These are phyloP conservation scores for Triplophysa yarkandensis DNA, from an alignment of 2,797 vertebrate genomes.

Conservation along the genomic window DNA sequence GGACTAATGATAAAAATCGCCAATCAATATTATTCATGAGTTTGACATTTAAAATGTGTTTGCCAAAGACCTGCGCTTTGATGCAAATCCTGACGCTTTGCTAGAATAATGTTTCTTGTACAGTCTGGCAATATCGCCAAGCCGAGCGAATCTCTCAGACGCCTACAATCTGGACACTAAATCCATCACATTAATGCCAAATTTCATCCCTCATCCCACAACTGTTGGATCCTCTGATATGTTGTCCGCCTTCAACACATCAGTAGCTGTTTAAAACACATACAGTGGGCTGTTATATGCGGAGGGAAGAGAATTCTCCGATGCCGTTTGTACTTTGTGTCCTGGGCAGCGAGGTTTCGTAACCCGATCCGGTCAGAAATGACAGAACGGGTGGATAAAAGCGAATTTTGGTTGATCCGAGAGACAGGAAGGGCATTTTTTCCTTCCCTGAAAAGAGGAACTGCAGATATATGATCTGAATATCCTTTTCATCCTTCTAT, in stretches of 20 bases:
- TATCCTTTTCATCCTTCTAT: conserved; percentile 70
- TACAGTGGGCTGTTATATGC: conserved; percentile 71
- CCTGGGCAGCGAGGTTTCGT: conserved; percentile 63
- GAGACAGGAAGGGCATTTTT: conserved; percentile 65
- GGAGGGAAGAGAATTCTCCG: conserved; percentile 64
- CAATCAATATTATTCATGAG: conserved; percentile 43
- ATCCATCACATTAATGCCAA: conserved; percentile 12
- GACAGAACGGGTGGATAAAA: conserved; percentile 61
- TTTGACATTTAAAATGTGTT: conserved; percentile 40
- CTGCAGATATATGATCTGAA: conserved; percentile 74
- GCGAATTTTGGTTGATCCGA: conserved; percentile 70
- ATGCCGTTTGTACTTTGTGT: conserved; percentile 51
- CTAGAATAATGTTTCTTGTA: conserved; percentile 25
- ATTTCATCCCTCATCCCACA: not conserved
- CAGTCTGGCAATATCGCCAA: not conserved
- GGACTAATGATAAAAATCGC: conserved; percentile 37
- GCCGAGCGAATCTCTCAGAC: not conserved
- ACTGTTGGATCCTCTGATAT: not conserved
- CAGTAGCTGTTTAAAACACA: conserved; percentile 71
- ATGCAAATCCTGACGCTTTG: conserved; percentile 7
- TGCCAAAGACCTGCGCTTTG: conserved; percentile 18
- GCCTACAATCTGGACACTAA: conserved; percentile 6
- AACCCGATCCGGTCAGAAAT: conserved; percentile 69
- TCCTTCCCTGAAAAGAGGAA: conserved; percentile 61
- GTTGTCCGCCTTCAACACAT: conserved; percentile 60